These are phyloP conservation scores for Oryzias woworae DNA, from an alignment of 2,113 vertebrate genomes.

Conservation along the genomic window DNA sequence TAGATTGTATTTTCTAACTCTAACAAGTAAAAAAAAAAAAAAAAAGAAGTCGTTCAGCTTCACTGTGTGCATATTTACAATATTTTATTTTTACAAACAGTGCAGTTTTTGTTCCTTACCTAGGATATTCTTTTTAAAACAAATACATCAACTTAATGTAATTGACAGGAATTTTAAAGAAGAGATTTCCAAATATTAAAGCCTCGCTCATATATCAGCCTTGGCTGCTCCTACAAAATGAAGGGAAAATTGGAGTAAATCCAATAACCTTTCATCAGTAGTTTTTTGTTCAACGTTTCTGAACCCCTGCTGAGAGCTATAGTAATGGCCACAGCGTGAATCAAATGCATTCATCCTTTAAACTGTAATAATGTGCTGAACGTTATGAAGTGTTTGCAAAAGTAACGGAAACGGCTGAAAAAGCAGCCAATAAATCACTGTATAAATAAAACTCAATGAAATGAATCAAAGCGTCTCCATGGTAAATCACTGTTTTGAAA, in stretches of 20 bases:
- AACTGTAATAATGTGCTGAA: slow-evolving; percentile 19
- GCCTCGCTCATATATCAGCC: too few species aligned
- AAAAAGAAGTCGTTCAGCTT: too few species aligned
- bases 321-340: slow-evolving; percentile 3
- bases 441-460: slow-evolving; percentile 33
- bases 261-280: neutral
- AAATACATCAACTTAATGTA: too few species aligned
- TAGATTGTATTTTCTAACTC: too few species aligned
- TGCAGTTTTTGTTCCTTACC: too few species aligned
- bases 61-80: too few species aligned
- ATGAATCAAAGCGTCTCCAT: slow-evolving; percentile 27
- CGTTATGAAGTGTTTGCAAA: slow-evolving; percentile 13
- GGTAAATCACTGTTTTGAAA: slow-evolving; percentile 45
- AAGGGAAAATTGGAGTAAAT: neutral
- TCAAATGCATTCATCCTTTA: slow-evolving; percentile 13
- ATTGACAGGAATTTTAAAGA: too few species aligned
- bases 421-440: slow-evolving; percentile 16
- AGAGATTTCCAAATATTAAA: too few species aligned
- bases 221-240: neutral
- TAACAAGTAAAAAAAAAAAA: too few species aligned
- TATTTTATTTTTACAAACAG: too few species aligned
- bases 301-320: neutral
- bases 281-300: slow-evolving; percentile 5
- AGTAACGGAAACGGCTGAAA: slow-evolving; percentile 22
- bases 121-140: too few species aligned